Percentiles rank a stretch among this genome's conserved stretches.
Conservation (phyloP, 2,888 invertebrate genomes). For the Epinotia nisella region DNA sequence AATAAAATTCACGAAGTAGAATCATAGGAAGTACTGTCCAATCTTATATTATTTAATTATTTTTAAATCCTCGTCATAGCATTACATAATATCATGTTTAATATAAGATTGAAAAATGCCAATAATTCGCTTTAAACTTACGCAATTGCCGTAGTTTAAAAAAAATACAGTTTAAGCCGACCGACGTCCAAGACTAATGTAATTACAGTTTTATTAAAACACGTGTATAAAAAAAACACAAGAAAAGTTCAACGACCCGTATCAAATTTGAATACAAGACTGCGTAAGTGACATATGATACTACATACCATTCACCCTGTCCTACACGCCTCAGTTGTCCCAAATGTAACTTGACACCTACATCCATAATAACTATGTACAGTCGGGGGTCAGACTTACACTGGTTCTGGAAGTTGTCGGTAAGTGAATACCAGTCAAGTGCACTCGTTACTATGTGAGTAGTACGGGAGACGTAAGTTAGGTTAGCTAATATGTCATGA, state of each 20-base stretch:
- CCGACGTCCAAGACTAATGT: background rate
- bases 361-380: background rate
- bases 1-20: no score
- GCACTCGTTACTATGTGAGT: constrained; percentile 44
- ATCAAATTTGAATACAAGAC: constrained; percentile 44
- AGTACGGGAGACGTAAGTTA: constrained; percentile 5
- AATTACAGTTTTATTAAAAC: constrained; percentile 15
- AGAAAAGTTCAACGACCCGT: constrained; percentile 40
- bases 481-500: constrained; percentile 6
- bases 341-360: background rate
- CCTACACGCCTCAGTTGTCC: background rate
- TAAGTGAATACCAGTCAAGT: constrained; percentile 21
- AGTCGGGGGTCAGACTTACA: background rate
- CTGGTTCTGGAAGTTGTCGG: background rate
- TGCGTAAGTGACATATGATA: constrained; percentile 42
- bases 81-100: no score
- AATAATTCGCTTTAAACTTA: background rate
- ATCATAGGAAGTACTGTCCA: no score
- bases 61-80: no score
- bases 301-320: constrained; percentile 39
- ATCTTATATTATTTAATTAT: no score
- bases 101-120: no score
- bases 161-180: background rate
- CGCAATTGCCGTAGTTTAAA: background rate
- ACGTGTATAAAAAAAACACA: constrained; percentile 32